phyloP scores from a whole-genome alignment of 2,113 vertebrate species.

The Candoia aspera region DNA sequence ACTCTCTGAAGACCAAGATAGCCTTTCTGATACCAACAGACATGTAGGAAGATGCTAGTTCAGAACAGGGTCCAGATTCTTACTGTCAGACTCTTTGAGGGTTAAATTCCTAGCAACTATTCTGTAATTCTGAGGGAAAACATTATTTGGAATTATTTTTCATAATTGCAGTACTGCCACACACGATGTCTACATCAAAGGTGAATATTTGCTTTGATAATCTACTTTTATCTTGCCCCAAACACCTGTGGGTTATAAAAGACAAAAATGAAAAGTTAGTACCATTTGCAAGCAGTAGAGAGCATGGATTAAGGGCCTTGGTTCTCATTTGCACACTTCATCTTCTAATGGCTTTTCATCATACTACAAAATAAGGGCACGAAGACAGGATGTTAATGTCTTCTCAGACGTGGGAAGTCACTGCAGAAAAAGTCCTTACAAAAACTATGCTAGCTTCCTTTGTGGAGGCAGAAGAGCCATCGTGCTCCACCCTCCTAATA shows the following conservation, averaged over 20 bases:
- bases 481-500: neutral
- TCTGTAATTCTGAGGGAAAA: slow-evolving; percentile 70
- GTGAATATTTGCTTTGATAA: slow-evolving; percentile 78
- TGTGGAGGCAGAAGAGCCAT: neutral
- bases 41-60: neutral
- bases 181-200: slow-evolving; percentile 80
- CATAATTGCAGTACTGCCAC: slow-evolving; percentile 77
- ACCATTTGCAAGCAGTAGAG: slow-evolving; percentile 67
- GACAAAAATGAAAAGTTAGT: slow-evolving; percentile 53
- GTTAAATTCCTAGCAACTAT: slow-evolving; percentile 64
- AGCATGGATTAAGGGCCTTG: slow-evolving; percentile 61
- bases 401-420: neutral
- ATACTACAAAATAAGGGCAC: neutral
- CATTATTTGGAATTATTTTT: slow-evolving; percentile 74
- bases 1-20: neutral
- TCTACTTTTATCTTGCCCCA: slow-evolving; percentile 79
- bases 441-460: neutral
- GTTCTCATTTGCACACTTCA: slow-evolving; percentile 50
- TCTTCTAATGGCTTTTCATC: neutral
- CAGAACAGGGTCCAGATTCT: neutral
- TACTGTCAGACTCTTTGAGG: slow-evolving; percentile 26
- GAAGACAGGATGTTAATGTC: neutral
- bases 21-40: neutral
- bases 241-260: slow-evolving; percentile 78
- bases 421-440: neutral